Evolutionary conservation across 2,888 invertebrate species (phyloP).

Genomic region (Fissipunctia ypsillon): DNA sequence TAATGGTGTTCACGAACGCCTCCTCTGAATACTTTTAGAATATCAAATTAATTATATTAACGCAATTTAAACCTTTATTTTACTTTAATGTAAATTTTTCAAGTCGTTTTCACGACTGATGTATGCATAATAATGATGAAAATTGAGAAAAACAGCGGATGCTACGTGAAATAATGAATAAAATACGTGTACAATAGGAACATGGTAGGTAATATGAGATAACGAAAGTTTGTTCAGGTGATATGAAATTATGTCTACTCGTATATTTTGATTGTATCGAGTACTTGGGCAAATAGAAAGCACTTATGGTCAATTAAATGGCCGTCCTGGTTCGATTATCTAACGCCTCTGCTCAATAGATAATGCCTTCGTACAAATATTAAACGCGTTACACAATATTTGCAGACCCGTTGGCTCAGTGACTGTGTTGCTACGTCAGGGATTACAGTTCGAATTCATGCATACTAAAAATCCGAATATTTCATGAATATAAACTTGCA

Average conservation of each 20-base stretch:
- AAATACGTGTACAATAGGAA: constrained; percentile 25
- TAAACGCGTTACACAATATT: constrained; percentile 66
- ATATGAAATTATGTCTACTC: constrained; percentile 54
- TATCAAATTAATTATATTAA: constrained; percentile 59
- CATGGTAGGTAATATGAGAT: constrained; percentile 38
- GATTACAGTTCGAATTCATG: constrained; percentile 40
- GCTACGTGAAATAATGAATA: constrained; percentile 21
- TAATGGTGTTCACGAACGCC: constrained; percentile 37
- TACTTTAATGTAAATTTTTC: constrained; percentile 67
- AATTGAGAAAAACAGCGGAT: constrained; percentile 18
- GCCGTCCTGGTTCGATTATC: constrained; percentile 60
- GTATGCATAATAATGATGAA: constrained; percentile 42
- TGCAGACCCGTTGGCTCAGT: constrained; percentile 34
- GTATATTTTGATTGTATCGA: constrained; percentile 60
- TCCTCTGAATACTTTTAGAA: constrained; percentile 47
- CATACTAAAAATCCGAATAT: neutral
- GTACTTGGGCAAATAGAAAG: constrained; percentile 66
- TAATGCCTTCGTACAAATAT: constrained; percentile 61
- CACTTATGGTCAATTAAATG: constrained; percentile 64
- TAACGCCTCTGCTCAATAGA: constrained; percentile 61
- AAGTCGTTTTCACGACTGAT: constrained; percentile 49
- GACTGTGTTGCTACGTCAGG: constrained; percentile 29
- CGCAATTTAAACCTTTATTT: constrained; percentile 60
- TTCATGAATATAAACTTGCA: neutral
- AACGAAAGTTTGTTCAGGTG: constrained; percentile 69